Evolutionary conservation across 2,113 vertebrate species (phyloP), one percentile per base, ranked within the genome.

Genomic region (Ceyx melanurus): DNA sequence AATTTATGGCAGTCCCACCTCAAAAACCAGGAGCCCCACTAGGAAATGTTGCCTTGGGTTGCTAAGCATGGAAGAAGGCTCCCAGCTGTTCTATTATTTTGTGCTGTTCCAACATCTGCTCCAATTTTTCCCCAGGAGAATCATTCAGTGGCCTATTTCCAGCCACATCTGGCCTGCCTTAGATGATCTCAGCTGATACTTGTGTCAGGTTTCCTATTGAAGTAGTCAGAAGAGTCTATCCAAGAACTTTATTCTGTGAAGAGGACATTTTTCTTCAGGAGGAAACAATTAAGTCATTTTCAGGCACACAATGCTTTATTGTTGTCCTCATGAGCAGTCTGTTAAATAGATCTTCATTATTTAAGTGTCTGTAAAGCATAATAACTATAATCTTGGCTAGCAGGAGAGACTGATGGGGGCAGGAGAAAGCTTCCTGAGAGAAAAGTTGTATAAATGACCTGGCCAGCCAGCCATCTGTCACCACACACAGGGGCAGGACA

Each of bases 91-190:
- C 66, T 46, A 8, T 88, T 93, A 73, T 62, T 65, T 16, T 77
- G 35, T 92, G 58, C 54, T 61, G 33, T 71, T 95, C 75, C 85
- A 89, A 80, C 89, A 96, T 85, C 84, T 95, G 87, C 89, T 94
- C 71, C 64, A 13, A 79, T 3, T 89, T 80, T 87, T 51, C 12
- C 26, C 91, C 93, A 93, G 82, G 17, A 92, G 85, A 92, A 94
- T 89, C 82, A 87, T 92, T 67, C 46, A 29, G 87, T 92, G 91
- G 81, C 91, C 77, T 42, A 61, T 31, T 91, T 85, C 87, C 84
- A 96, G 89, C 48, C 12, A 6, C 75, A 66, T 45, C 50, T 82
- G 91, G 62, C 40, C 31, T 82, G 85, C 50, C 37, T 89, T 23
- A n/a, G 71, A 85, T 76, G 58, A 82, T 94, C 75, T 89, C 85